phyloP scores from a whole-genome alignment of 2,888 invertebrate genomes.

The Gymnocheta viridis region DNA sequence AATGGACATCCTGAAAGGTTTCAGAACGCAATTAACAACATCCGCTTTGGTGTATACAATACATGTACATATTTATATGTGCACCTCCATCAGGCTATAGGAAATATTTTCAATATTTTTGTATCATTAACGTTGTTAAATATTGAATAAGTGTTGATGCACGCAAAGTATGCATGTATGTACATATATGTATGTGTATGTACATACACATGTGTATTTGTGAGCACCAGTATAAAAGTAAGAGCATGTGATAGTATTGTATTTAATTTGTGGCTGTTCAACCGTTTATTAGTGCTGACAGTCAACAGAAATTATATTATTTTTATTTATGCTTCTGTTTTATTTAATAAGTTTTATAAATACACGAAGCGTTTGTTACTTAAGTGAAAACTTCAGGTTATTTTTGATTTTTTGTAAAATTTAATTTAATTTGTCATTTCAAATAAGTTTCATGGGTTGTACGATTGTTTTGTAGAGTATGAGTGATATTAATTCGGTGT shows the following conservation, averaged over 20 bases:
- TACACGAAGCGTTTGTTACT: background rate
- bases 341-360: background rate
- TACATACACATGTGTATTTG: background rate
- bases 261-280: conserved; percentile 58
- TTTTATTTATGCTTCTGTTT: conserved; percentile 1
- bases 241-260: background rate
- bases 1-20: conserved; percentile 50
- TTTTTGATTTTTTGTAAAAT: background rate
- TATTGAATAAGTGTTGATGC: conserved; percentile 43
- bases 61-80: too few relatives aligned
- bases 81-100: background rate
- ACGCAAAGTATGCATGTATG: background rate
- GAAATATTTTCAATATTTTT: conserved; percentile 35
- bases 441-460: background rate
- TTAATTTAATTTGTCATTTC: background rate
- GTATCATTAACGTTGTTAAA: conserved; percentile 49
- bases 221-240: background rate
- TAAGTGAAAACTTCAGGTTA: background rate
- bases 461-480: background rate
- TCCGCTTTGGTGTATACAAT: conserved; percentile 6
- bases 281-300: conserved; percentile 47
- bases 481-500: background rate
- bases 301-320: conserved; percentile 44
- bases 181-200: background rate
- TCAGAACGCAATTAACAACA: conserved; percentile 46